Evolutionary conservation across 1,140 invertebrate species (phyloP), one percentile per base, ranked within the genome.

Genomic region (Ceratina japonica): DNA sequence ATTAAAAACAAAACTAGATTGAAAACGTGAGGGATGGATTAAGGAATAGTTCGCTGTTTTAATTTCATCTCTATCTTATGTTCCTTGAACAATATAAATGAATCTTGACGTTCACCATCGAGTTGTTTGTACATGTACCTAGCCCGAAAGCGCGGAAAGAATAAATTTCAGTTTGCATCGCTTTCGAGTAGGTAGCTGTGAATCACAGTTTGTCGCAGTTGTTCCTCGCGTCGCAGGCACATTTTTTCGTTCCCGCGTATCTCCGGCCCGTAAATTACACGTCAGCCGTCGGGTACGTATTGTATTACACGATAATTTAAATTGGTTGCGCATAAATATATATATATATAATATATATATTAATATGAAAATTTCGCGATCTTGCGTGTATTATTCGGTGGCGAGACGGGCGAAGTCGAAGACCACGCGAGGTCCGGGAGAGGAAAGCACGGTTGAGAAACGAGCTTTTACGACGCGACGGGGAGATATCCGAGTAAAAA

Each of bases 131-230:
- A n/a, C 15, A 22, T 2, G 64, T 22, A 12, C 0, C 64, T 44
- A 44, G 64, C 44, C n/a, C 18, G 20, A 31, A 66, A 66, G 15
- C 64, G 15, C 64, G 49, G 20, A 66, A 52, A 51, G 20, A 66
- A 52, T 51, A 66, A 66, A 66, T 66, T 66, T 10, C 15, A 15
- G 7, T 66, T 66, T 66, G 49, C 49, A 66, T 68, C 65, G 51
- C 16, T 31, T 24, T 52, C 51, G 49, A 54, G 52, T 56, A 37
- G 52, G 24, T 44, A 44, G 37, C 37, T 18, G 52, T 69, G 24
- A 56, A 56, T 69, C 52, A 31, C 52, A 18, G 44, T 69, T 69
- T 56, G 18, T 56, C 18, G 24, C 16, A 18, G 22, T 54, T 31
- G 22, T 54, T 54, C 54, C 27, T 68, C 24, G 22, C 44, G 7